Evolutionary conservation across 2,797 vertebrate genomes (phyloP).

Genomic region (Centroberyx gerrardi): DNA sequence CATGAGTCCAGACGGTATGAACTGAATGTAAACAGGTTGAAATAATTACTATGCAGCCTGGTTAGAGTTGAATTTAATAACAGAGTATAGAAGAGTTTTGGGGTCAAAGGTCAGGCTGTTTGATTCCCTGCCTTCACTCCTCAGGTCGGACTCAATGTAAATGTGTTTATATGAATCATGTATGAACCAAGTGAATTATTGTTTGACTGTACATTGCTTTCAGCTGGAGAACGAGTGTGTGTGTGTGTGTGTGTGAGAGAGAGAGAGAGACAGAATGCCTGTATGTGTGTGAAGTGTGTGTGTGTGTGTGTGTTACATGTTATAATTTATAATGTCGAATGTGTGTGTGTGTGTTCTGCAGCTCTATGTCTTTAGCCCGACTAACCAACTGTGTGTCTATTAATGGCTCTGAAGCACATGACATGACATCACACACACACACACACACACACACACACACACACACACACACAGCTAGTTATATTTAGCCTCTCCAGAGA

Average conservation of each 20-base stretch:
- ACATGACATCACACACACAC: slow-evolving; percentile 33
- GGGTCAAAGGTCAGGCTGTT: too few species aligned
- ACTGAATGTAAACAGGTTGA: too few species aligned
- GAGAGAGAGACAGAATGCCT: not conserved
- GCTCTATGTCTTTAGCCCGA: slow-evolving; percentile 9
- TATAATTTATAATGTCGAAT: too few species aligned
- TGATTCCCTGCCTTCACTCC: too few species aligned
- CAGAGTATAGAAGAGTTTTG: too few species aligned
- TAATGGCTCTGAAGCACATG: slow-evolving; percentile 52
- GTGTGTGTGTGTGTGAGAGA: not conserved
- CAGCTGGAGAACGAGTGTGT: too few species aligned
- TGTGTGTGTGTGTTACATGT: not conserved
- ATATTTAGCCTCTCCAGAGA: slow-evolving; percentile 57
- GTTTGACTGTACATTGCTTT: not conserved
- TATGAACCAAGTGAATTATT: not conserved
- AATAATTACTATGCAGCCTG: too few species aligned
- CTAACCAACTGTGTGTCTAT: slow-evolving; percentile 51
- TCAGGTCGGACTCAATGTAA: too few species aligned
- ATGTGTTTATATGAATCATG: too few species aligned
- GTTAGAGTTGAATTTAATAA: too few species aligned
- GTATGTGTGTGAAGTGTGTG: not conserved
- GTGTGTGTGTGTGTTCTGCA: slow-evolving; percentile 10
- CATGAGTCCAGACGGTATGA: too few species aligned
- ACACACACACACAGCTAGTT: slow-evolving; percentile 28
- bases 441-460: slow-evolving; percentile 2